These are phyloP conservation scores for Heterotis niloticus DNA, from an alignment of 2,113 vertebrate species.

Conservation along the genomic window DNA sequence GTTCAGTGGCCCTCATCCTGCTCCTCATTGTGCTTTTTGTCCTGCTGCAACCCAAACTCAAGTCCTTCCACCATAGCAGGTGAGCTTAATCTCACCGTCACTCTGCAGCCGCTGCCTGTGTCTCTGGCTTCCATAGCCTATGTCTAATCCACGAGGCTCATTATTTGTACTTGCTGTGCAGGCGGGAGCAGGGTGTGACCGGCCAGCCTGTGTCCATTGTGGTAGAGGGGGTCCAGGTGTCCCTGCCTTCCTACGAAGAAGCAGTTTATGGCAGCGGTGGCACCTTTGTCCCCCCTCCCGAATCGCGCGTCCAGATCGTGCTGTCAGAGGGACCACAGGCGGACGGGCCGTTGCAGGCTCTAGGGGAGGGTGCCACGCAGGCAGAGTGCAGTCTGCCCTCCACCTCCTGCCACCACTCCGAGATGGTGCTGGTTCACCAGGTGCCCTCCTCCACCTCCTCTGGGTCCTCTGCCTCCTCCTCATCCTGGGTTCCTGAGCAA, in stretches of 20 bases:
- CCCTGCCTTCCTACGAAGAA: slow-evolving; percentile 94
- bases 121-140: not conserved
- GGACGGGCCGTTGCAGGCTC: slow-evolving; percentile 57
- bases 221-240: slow-evolving; percentile 93
- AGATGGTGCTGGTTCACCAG: slow-evolving; percentile 86
- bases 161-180: slow-evolving; percentile 39
- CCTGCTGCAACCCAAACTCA: slow-evolving; percentile 93
- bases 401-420: slow-evolving; percentile 76
- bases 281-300: slow-evolving; percentile 61
- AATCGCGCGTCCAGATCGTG: slow-evolving; percentile 88
- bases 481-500: slow-evolving; percentile 80
- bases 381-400: slow-evolving; percentile 76
- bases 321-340: slow-evolving; percentile 79
- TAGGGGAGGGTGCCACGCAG: slow-evolving; percentile 43
- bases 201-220: slow-evolving; percentile 88
- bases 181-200: slow-evolving; percentile 88
- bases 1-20: slow-evolving; percentile 86
- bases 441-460: slow-evolving; percentile 63
- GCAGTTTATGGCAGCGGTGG: slow-evolving; percentile 87
- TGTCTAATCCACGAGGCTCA: not conserved
- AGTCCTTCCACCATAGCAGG: slow-evolving; percentile 97
- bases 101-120: not conserved
- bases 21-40: slow-evolving; percentile 95
- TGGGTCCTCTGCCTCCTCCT: slow-evolving; percentile 50
- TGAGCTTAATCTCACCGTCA: slow-evolving; percentile 45